Evolutionary conservation across 2,113 vertebrate genomes (phyloP).

Genomic region (Tinamus guttatus): DNA sequence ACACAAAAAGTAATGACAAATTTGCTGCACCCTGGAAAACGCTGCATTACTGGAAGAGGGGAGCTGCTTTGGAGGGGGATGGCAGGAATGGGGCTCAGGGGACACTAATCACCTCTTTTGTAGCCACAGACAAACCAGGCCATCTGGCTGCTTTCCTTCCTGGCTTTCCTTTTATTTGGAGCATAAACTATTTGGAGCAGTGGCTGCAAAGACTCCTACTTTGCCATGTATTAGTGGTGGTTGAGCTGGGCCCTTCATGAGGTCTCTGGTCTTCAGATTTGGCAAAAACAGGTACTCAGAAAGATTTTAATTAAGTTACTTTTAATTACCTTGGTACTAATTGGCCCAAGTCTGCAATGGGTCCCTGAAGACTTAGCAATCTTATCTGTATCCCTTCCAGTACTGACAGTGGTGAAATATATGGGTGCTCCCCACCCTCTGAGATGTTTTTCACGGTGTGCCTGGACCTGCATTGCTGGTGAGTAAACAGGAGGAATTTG

Average conservation of each 20-base stretch:
- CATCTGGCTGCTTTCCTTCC: neutral
- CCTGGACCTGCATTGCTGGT: neutral
- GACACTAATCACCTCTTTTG: neutral
- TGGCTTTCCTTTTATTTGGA: neutral
- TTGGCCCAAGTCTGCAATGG: neutral
- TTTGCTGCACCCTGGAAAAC: neutral
- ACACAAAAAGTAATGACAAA: neutral
- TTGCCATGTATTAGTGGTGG: neutral
- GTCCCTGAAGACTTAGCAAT: neutral
- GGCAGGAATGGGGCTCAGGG: neutral
- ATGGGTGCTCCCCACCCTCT: accelerated
- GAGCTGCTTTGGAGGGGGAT: neutral
- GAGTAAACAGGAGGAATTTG: neutral
- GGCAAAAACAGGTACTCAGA: neutral
- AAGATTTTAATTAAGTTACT: neutral
- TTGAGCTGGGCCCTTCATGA: neutral
- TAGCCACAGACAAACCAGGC: neutral
- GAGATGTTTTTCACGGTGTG: accelerated
- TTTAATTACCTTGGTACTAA: neutral
- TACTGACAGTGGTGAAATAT: too few relatives aligned
- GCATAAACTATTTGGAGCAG: neutral
- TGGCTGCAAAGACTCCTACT: neutral
- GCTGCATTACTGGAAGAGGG: accelerated
- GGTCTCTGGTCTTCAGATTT: neutral
- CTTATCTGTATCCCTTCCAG: neutral